Evolutionary conservation across 2,888 invertebrate species (phyloP), one percentile per base, ranked within the genome.

Genomic region (Ophioninae sp.): DNA sequence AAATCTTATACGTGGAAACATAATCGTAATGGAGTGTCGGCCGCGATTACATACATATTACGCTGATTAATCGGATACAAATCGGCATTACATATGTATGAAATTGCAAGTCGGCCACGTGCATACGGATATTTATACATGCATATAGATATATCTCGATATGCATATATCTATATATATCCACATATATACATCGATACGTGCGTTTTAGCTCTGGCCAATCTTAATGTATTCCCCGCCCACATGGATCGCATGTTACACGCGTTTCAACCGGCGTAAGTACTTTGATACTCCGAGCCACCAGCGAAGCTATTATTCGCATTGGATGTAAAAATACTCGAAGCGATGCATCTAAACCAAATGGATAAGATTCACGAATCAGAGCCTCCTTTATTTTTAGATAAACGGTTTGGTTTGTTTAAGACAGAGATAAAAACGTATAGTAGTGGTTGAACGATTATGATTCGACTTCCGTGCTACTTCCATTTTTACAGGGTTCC

Each of bases 11-110:
- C 87, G 87, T 87, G 87, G 86, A 87, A 88, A 86, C 86, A 88
- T 87, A 88, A 89, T 89, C 88, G 89, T 90, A 90, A 90, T 90
- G 87, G 87, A 88, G 88, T 88, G 89, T 89, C 89, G 87, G 88
- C 78, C 85, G 83, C 87, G 88, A 89, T 90, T 89, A 90, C 89
- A 87, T 76, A 87, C 87, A 86, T 88, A 89, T 90, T 89, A 89
- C 87, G 87, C 86, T 90, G 89, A 90, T 90, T 89, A 88, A 90
- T 90, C 88, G 87, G 85, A 87, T 89, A 90, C 90, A 88, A 88
- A 87, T 86, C 87, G 79, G 86, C 86, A 88, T 79, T 88, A 89
- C 89, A 88, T 90, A 88, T 89, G 89, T 89, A 89, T 88, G 88
- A 88, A 88, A 89, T 84, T 67, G 86, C 67, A 81, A 85, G 69